Base-by-base conservation (phyloP, 1,140 invertebrate species). In the Zaprionus taronus region DNA sequence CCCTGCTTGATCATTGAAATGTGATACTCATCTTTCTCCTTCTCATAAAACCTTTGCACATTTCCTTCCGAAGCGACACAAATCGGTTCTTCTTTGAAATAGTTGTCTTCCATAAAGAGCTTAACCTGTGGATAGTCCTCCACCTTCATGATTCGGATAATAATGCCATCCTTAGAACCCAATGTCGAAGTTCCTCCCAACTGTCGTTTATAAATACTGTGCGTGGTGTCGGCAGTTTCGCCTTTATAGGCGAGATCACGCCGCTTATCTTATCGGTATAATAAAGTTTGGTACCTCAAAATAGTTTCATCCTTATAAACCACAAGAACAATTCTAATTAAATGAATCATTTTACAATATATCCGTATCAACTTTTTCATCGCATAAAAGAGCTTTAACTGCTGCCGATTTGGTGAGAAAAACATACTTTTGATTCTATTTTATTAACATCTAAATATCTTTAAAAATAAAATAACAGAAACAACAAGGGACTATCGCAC, bases 11-110 rank as follows among this genome's bases (percentile, higher is more conserved):
- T 72, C 75, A 83, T 64, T 0, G 69, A 68, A 14, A 72, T 38
- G 15, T 75, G 63, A 22, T 64, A 74, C 22, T 67, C 66, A 22
- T 81, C 64, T 12, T 69, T 74, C 7, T 81, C 61, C 57, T 66
- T 34, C 26, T 70, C 72, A 36, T 24, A 7, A n/a, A n/a, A 62
- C 2, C 11, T 56, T 17, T 78, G 47, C 5, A 49, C 63, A 66
- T 75, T 20, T 53, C 75, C 76, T 1, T 53, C 65, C 0, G 63
- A 71, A 4, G 66, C 67, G 3, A 62, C 66, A 2, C 63, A 55
- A 1, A 83, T 56, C 2, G 81, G 79, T n/a, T 79, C 81, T 0
- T 60, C 68, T 12, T 57, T 70, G 17, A 55, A 75, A 49, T 81
- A 83, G 24, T 81, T 70, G 0, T 34, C 38, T 0, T 31, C 36